Evolutionary conservation across 2,888 invertebrate species (phyloP), one percentile per base, ranked within the genome.

Genomic region (Caenorhabditis wallacei): DNA sequence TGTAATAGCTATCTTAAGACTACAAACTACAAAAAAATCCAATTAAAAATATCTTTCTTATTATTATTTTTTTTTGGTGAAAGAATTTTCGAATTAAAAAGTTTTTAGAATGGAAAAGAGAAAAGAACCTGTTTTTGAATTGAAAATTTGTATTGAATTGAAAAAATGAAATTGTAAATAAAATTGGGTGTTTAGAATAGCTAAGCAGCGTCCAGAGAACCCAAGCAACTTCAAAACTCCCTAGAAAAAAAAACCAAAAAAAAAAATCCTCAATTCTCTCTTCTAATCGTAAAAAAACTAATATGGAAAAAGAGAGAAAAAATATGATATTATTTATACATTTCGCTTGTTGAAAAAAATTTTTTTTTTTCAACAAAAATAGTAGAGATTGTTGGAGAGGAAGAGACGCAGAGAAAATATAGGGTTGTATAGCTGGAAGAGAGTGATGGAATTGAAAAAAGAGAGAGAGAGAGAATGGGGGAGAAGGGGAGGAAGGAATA

Each of bases 261-360:
- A 8, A 30, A 30, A 30, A 30, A 5, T 30, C 30, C 30, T 30
- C 4, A 3, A 30, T 30, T 30, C n/a, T n/a, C n/a, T n/a, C n/a
- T n/a, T 3, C 30, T 30, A 8, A 30, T 40, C 54, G 13, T 30
- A 54, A 54, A 68, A 68, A 54, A 40, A 48, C n/a, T 35, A 16
- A 20, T 24, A 61, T 30, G 59, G 37, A 20, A 61, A 43, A 26
- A 22, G 48, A 22, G 20, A 51, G 30, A 64, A 48, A 71, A 74
- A 74, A 74, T 74, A 74, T 74, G 66, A 74, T 74, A 74, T 74
- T 74, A 74, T 74, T 74, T 74, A 74, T 74, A 74, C 74, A 74
- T 74, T 74, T 74, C 74, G 74, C 66, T 74, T 74, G 61, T 64
- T 64, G 64, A 51, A 74, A 74, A 72, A 72, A 74, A 54, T 18